Evolutionary conservation across 92 coral and sea anemone genomes (phyloP), one percentile per base, ranked within the genome.

Genomic region (Palythoa grandis): DNA sequence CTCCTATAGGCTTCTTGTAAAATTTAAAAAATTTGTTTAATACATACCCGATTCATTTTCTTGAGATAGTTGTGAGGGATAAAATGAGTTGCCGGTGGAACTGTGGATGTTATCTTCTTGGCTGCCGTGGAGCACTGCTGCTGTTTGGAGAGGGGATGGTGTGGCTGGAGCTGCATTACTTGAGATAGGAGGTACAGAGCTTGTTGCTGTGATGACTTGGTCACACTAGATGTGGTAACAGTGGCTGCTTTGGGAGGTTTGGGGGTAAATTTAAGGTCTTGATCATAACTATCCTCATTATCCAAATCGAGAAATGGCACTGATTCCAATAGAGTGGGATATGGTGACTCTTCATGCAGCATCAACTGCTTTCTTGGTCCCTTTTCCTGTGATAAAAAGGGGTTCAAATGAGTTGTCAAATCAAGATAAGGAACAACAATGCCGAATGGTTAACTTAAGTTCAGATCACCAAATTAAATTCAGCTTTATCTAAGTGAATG

Each of bases 1-100:
- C 73, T 8, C 15, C 14, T 35, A 25, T 8, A 20, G 73, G 73
- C 38, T 69, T 69, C 13, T 11, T 69, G 1, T 69, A 69, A 69
- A 23, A 8, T 29, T 69, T 23, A 69, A 69, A 56, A 56, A 13
- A 13, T 7, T 69, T 69, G 3, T 17, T 63, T n/a, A 69, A 69
- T 69, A 69, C 73, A 69, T 24, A 69, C 73, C 73, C 73, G 23
- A 22, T 69, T 69, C 40, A 69, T 29, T 69, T 69, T 69, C 73
- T 69, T 69, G 40, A 23, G 73, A 69, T 24, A 14, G 17, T 69
- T 47, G 48, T 69, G 73, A 69, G 29, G 73, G 15, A 47, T 69
- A 22, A 40, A 69, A 16, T 25, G 13, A 69, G 47, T 69, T 11
- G 73, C 73, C 23, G 35, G 48, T 12, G 73, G 5, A 25, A 40